Percentiles rank a stretch among this genome's conserved stretches.
Conservation (phyloP, 2,113 vertebrate species). For the Xenus cinereus region DNA sequence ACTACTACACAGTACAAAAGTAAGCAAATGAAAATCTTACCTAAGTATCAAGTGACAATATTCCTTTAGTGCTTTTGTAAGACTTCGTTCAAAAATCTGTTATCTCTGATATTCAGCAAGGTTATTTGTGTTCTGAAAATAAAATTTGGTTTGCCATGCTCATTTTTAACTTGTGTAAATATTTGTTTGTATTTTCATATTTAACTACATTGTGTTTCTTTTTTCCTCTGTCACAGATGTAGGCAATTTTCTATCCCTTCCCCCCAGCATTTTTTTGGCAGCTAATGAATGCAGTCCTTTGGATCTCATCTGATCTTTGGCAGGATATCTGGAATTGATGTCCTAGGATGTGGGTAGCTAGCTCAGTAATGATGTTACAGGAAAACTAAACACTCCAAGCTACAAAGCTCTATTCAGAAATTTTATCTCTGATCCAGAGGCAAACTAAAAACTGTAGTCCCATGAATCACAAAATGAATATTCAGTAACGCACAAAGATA, state of each 20-base stretch:
- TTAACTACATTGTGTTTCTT: neutral
- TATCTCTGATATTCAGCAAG: neutral
- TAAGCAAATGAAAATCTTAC: constrained; percentile 32
- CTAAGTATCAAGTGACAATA: constrained; percentile 8
- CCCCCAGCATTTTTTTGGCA: constrained; percentile 46
- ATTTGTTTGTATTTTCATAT: constrained; percentile 60
- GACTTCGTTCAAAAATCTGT: neutral
- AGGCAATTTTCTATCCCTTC: constrained; percentile 42
- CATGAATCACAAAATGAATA: neutral
- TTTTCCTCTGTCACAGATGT: constrained; percentile 51
- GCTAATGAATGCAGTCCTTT: constrained; percentile 54
- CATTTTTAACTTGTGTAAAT: constrained; percentile 47
- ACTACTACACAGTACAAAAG: neutral
- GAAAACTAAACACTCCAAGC: constrained; percentile 49
- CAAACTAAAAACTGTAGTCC: constrained; percentile 26
- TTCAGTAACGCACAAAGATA: neutral
- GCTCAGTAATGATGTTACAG: constrained; percentile 46
- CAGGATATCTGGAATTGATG: constrained; percentile 51
- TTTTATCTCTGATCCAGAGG: constrained; percentile 48
- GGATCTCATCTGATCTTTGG: constrained; percentile 58
- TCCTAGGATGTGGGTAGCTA: constrained; percentile 56
- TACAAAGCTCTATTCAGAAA: constrained; percentile 44
- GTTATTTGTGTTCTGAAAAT: constrained; percentile 7
- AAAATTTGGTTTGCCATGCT: neutral
- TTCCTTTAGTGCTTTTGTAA: neutral